A percentile compares a stretch with the other conserved stretches of the same genome.
phyloP scores from a whole-genome alignment of 2,797 vertebrate genomes.

The Cyprinodon diabolis region DNA sequence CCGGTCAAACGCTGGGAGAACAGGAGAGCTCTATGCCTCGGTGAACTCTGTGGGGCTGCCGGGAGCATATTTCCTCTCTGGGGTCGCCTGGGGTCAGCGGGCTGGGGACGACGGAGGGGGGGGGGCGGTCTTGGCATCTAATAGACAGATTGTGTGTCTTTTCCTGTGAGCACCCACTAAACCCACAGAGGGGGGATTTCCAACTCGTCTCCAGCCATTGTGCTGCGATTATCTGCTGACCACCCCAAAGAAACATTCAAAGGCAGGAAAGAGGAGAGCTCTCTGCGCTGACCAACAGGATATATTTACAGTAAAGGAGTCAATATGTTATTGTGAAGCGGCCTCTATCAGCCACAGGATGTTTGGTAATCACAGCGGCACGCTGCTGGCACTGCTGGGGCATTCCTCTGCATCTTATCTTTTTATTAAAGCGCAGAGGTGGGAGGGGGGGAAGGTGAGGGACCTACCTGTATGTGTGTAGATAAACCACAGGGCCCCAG shows the following conservation, averaged over 20 bases:
- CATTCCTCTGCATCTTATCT: conserved; percentile 68
- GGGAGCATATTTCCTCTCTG: conserved; percentile 65
- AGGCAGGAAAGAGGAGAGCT: conserved; percentile 76
- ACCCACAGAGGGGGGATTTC: conserved; percentile 72
- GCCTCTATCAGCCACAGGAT: conserved; percentile 70
- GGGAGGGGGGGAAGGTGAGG: conserved; percentile 38
- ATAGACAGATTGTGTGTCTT: conserved; percentile 74
- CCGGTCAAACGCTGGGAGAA: conserved; percentile 40
- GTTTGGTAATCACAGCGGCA: conserved; percentile 65
- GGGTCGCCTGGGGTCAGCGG: conserved; percentile 60
- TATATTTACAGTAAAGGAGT: conserved; percentile 74
- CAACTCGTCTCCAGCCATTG: conserved; percentile 70
- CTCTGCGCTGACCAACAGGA: conserved; percentile 78
- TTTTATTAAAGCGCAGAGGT: conserved; percentile 48
- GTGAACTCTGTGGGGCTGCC: conserved; percentile 50
- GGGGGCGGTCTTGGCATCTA: conserved; percentile 77
- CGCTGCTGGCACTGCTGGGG: conserved; percentile 53
- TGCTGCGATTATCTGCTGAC: conserved; percentile 62
- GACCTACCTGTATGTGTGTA: conserved; percentile 94
- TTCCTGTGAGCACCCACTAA: conserved; percentile 74
- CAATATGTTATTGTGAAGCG: conserved; percentile 77
- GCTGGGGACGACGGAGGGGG: conserved; percentile 43
- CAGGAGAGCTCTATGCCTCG: conserved; percentile 48
- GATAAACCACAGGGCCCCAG: conserved; percentile 96
- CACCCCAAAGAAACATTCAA: conserved; percentile 65